A percentile compares a stretch with the other conserved stretches of the same genome.
Evolutionary conservation across 2,113 vertebrate genomes (phyloP).

Genomic region (Chaetorhynchus papuensis): DNA sequence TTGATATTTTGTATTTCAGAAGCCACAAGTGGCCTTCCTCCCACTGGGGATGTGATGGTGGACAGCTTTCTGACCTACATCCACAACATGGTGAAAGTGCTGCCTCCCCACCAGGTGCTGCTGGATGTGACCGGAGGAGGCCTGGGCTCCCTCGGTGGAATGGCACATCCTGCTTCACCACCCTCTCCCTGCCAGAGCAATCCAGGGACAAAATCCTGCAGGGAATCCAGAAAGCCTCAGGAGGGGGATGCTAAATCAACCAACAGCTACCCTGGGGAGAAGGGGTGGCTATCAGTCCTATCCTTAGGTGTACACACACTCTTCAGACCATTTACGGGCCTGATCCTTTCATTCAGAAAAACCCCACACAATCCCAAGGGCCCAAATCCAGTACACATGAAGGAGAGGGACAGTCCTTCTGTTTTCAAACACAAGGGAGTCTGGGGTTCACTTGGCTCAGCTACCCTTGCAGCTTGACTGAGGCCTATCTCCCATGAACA

Average conservation of each 20-base stretch:
- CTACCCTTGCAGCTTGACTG: background rate
- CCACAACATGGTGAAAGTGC: fast-evolving
- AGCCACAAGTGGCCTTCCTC: background rate
- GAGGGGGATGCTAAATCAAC: background rate
- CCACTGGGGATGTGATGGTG: background rate
- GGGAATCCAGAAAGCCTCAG: background rate
- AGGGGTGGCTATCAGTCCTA: background rate
- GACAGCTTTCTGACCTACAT: background rate
- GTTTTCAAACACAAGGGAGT: background rate
- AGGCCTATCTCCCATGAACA: background rate
- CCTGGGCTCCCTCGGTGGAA: background rate
- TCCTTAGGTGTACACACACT: background rate
- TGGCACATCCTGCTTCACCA: background rate
- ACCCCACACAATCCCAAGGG: fast-evolving
- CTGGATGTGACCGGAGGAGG: fast-evolving
- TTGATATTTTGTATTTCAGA: background rate
- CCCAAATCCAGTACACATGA: background rate
- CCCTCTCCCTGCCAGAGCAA: background rate
- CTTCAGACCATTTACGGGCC: background rate
- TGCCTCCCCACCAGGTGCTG: background rate
- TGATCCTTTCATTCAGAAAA: background rate
- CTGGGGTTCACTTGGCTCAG: background rate
- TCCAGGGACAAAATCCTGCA: fast-evolving
- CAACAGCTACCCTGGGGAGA: background rate
- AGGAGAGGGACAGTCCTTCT: background rate